Evolutionary conservation across 2,888 invertebrate genomes (phyloP).

Genomic region (Lapara coniferarum): DNA sequence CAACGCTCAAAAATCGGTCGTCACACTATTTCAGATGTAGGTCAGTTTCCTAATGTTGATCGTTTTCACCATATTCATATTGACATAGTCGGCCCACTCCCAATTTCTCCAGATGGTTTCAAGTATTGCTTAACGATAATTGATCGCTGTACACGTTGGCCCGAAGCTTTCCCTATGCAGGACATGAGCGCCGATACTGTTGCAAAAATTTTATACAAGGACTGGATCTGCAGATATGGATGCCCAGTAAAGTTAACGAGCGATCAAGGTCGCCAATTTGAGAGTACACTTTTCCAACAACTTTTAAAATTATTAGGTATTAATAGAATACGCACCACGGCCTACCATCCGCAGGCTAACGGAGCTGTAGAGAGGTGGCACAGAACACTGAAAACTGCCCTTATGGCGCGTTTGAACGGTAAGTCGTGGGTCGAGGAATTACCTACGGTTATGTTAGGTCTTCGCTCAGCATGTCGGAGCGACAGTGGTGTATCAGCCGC

Average conservation of each 20-base stretch:
- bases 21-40: neutral
- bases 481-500: neutral
- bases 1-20: neutral
- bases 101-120: neutral
- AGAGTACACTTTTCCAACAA: conserved; percentile 28
- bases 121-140: neutral
- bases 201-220: conserved; percentile 37
- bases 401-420: conserved; percentile 10
- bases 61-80: neutral
- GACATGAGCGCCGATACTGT: conserved; percentile 44
- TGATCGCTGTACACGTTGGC: neutral
- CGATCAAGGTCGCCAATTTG: conserved; percentile 37
- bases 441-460: neutral
- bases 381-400: conserved; percentile 34
- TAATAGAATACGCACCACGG: conserved; percentile 33
- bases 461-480: neutral
- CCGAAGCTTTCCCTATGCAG: neutral
- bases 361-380: conserved; percentile 39
- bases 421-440: conserved; percentile 3
- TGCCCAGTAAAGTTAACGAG: conserved; percentile 35
- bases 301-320: conserved; percentile 32
- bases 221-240: conserved; percentile 41
- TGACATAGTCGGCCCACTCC: no score
- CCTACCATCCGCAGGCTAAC: conserved; percentile 40
- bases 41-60: neutral